Conservation (phyloP, 2,797 vertebrate genomes). For the Choloepus didactylus region DNA sequence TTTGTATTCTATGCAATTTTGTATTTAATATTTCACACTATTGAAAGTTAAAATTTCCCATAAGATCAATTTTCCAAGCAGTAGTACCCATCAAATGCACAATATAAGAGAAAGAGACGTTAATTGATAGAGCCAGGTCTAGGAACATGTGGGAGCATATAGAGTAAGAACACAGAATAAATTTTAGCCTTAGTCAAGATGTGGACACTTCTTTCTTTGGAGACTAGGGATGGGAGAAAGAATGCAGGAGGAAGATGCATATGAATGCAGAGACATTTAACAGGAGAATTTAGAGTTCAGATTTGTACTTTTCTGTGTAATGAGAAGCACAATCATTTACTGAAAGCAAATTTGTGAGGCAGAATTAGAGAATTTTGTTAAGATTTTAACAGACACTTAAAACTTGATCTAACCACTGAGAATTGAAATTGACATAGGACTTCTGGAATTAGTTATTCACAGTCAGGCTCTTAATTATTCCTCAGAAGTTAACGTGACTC, state of each 20-base stretch:
- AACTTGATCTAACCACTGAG: background rate
- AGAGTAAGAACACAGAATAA: background rate
- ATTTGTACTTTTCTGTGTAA: conserved; percentile 2
- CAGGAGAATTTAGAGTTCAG: background rate
- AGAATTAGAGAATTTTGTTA: background rate
- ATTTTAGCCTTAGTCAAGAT: background rate
- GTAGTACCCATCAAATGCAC: background rate
- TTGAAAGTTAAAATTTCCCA: background rate
- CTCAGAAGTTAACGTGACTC: conserved; percentile 12
- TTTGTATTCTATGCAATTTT: background rate
- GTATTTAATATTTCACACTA: background rate
- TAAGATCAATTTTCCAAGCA: background rate
- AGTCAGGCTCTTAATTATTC: conserved; percentile 29
- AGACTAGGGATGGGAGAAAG: background rate
- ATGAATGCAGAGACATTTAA: background rate
- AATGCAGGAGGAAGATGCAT: background rate
- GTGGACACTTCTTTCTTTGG: background rate
- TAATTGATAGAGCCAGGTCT: background rate
- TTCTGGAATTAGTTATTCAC: conserved; percentile 56
- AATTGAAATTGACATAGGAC: conserved; percentile 25
- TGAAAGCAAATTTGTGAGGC: background rate
- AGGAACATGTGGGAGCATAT: background rate
- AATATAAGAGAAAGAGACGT: background rate
- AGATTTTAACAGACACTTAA: conserved; percentile 23
- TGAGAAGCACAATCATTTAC: conserved; percentile 7